Percentiles rank a stretch among this genome's conserved stretches.
These are phyloP conservation scores for Cheilosia grossa DNA, from an alignment of 2,888 invertebrate genomes.

Conservation along the genomic window DNA sequence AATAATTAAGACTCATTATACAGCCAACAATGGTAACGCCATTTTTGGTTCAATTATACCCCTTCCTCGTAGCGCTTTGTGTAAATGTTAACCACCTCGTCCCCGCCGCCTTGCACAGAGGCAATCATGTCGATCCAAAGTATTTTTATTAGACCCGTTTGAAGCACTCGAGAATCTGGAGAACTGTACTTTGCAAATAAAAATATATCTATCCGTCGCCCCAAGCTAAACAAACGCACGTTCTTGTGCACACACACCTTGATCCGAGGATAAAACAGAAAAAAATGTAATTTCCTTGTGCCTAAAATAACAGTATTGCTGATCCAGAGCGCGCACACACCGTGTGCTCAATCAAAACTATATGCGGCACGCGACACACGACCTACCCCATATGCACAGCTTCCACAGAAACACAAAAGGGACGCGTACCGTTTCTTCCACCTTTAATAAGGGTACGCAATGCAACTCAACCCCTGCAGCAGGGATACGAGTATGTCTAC, in stretches of 20 bases:
- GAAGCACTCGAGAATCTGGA: slow-evolving; percentile 24
- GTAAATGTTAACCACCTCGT: neutral
- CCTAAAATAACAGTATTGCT: slow-evolving; percentile 69
- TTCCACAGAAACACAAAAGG: slow-evolving; percentile 50
- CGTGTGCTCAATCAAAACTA: slow-evolving; percentile 73
- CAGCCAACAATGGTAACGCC: neutral
- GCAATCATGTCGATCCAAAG: slow-evolving; percentile 40
- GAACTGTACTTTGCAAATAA: neutral
- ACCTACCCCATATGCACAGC: slow-evolving; percentile 67
- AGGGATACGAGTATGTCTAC: slow-evolving; percentile 32
- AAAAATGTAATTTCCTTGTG: slow-evolving; percentile 20
- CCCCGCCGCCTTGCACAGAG: slow-evolving; percentile 10
- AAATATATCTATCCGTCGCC: slow-evolving; percentile 46
- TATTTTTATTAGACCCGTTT: slow-evolving; percentile 49
- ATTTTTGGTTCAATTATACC: slow-evolving; percentile 35
- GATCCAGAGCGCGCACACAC: slow-evolving; percentile 60
- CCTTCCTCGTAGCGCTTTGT: slow-evolving; percentile 36
- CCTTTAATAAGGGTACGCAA: slow-evolving; percentile 59
- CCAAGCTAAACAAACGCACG: slow-evolving; percentile 67
- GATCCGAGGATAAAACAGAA: slow-evolving; percentile 53
- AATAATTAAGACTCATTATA: slow-evolving; percentile 37
- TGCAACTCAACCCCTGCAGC: slow-evolving; percentile 41
- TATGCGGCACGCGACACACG: slow-evolving; percentile 74
- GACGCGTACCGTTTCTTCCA: slow-evolving; percentile 51
- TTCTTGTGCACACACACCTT: slow-evolving; percentile 70